A percentile compares a stretch with the other conserved stretches of the same genome.
Conservation (phyloP, 1,140 invertebrate species). For the Drosophila kikkawai region DNA sequence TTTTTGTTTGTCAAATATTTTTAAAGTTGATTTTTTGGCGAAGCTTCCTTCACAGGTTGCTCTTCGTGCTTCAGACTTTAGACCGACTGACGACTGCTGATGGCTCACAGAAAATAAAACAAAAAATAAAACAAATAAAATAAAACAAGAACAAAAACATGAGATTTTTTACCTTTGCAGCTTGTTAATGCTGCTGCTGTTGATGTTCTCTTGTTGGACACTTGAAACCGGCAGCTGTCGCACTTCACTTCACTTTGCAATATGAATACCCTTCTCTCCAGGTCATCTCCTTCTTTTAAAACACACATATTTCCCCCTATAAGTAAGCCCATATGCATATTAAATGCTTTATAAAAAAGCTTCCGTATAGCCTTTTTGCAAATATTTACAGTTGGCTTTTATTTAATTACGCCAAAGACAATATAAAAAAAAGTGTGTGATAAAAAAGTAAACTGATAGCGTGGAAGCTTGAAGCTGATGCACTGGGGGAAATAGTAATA, state of each 20-base stretch:
- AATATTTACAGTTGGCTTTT: slow-evolving; percentile 79
- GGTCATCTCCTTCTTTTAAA: slow-evolving; percentile 29
- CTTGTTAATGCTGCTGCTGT: slow-evolving; percentile 44
- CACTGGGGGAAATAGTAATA: not conserved
- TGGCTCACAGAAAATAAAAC: slow-evolving; percentile 1
- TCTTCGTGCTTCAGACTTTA: slow-evolving; percentile 32
- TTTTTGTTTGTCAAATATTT: slow-evolving; percentile 71
- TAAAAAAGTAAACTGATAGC: slow-evolving; percentile 60
- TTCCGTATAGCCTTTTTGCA: slow-evolving; percentile 80
- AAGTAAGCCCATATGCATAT: slow-evolving; percentile 41
- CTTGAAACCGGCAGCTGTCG: slow-evolving; percentile 74
- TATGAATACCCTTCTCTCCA: slow-evolving; percentile 40
- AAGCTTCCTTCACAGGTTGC: slow-evolving; percentile 61
- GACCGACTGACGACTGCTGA: slow-evolving; percentile 39
- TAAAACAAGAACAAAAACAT: slow-evolving; percentile 15
- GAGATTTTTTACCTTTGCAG: slow-evolving; percentile 23
- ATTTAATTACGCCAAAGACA: slow-evolving; percentile 63
- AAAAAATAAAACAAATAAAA: not conserved
- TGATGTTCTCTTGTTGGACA: slow-evolving; percentile 52
- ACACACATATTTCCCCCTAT: slow-evolving; percentile 1
- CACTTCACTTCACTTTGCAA: slow-evolving; percentile 77
- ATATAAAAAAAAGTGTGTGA: slow-evolving; percentile 38
- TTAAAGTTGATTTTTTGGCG: slow-evolving; percentile 43
- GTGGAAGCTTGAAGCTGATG: slow-evolving; percentile 11
- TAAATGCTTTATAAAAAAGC: slow-evolving; percentile 65